Evolutionary conservation across 1,140 invertebrate species (phyloP), one percentile per base, ranked within the genome.

Genomic region (Drosophila serrata): DNA sequence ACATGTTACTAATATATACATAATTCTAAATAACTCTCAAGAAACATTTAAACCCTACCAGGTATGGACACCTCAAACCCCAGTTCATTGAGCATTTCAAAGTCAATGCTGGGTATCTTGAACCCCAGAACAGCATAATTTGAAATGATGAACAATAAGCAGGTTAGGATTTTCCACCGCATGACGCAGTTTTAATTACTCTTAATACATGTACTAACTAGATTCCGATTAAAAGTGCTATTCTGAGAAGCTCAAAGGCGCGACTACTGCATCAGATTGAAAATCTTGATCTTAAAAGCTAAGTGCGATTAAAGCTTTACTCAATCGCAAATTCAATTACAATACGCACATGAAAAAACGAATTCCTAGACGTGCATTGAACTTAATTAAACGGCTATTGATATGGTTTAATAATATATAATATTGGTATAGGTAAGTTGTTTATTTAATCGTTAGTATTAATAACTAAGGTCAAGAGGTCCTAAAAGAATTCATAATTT

Each of bases 21-120:
- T 13, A 17, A n/a, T 40, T 22, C 7, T n/a, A 9, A 31, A n/a
- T n/a, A 4, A n/a, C 0, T 5, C 0, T 1, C 12, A 1, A 9
- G 12, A 6, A n/a, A 15, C 2, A 22, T 9, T 4, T 3, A 29
- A 39, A 33, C 22, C 13, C 27, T 59, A 92, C 91, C 79, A 62
- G 90, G 91, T 57, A 92, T 78, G 13, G 90, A 92, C 4, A 92
- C 79, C 12, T 72, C 51, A 31, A 92, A 91, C 15, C 81, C 87
- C 8, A 31, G 27, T 22, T 88, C 63, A 9, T 58, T 39, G 3
- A 86, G 43, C 37, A 82, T 31, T 56, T 82, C 67, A 17, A 92
- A 70, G 12, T 81, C 37, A 29, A 88, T 56, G 19, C n/a, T 61
- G n/a, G 86, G 86, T 43, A 90, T 59, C 22, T 75, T 69, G 42